These are phyloP conservation scores for Nebria brevicollis DNA, from an alignment of 2,888 invertebrate genomes.

Conservation along the genomic window DNA sequence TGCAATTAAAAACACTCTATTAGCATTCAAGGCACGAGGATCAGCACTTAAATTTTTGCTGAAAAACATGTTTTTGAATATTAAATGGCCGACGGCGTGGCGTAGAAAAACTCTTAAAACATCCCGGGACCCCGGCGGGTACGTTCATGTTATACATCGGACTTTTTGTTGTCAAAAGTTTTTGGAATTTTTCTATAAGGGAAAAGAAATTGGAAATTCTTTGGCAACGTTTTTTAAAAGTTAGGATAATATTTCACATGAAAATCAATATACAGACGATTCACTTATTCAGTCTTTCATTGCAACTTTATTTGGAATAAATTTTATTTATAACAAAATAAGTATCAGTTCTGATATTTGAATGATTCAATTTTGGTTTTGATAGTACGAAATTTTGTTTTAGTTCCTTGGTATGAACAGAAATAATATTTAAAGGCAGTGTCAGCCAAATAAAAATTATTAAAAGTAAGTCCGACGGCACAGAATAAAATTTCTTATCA, in stretches of 20 bases:
- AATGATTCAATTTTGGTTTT: no score
- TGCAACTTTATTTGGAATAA: no score
- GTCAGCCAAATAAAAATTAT: no score
- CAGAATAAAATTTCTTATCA: no score
- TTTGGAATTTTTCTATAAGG: not conserved
- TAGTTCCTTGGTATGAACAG: no score
- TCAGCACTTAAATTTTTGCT: not conserved
- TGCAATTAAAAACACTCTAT: not conserved
- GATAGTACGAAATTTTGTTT: no score
- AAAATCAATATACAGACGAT: not conserved
- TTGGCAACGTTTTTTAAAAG: not conserved
- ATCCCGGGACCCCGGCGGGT: not conserved
- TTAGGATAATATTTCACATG: not conserved
- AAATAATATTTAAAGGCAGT: no score
- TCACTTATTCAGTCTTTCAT: not conserved
- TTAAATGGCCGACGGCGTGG: not conserved
- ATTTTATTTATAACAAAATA: no score
- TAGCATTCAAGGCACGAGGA: not conserved
- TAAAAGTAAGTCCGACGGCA: no score
- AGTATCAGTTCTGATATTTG: no score
- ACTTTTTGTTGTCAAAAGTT: not conserved
- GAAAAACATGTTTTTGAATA: constrained; percentile 1
- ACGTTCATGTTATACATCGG: not conserved
- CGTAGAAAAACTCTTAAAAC: not conserved
- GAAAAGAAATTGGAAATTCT: not conserved